Conservation (phyloP, 1,140 invertebrate species). For the Tyrophagus putrescentiae region DNA sequence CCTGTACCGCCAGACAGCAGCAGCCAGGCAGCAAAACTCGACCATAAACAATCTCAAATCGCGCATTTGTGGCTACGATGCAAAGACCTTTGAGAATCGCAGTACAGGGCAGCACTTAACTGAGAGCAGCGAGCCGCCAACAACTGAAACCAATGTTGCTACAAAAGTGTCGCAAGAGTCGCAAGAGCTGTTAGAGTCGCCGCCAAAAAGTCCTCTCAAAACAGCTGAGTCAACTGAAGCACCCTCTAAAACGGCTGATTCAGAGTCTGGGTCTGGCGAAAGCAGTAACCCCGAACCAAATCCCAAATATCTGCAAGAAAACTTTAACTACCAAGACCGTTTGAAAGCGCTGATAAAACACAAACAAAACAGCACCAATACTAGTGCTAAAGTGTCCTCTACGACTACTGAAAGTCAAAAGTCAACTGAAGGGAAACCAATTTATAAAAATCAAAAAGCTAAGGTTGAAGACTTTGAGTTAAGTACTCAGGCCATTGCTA, state of each 20-base stretch:
- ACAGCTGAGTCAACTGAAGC: too few relatives aligned
- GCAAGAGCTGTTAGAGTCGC: neutral
- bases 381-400: too few relatives aligned
- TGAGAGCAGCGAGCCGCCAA: neutral
- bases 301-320: neutral
- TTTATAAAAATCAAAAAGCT: too few relatives aligned
- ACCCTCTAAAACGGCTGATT: too few relatives aligned
- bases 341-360: neutral
- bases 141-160: neutral
- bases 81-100: neutral
- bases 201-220: too few relatives aligned
- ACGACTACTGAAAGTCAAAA: too few relatives aligned
- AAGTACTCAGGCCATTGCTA: too few relatives aligned
- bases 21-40: too few relatives aligned
- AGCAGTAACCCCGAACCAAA: neutral
- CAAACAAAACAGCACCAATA: too few relatives aligned
- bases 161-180: neutral
- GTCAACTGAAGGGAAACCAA: too few relatives aligned
- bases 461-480: too few relatives aligned
- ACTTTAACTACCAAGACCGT: slow-evolving; percentile 1
- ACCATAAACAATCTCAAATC: neutral
- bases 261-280: neutral
- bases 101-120: neutral
- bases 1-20: too few relatives aligned
- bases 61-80: neutral